A percentile compares a stretch with the other conserved stretches of the same genome.
phyloP scores from a whole-genome alignment of 2,797 vertebrate species.

The Numenius phaeopus region DNA sequence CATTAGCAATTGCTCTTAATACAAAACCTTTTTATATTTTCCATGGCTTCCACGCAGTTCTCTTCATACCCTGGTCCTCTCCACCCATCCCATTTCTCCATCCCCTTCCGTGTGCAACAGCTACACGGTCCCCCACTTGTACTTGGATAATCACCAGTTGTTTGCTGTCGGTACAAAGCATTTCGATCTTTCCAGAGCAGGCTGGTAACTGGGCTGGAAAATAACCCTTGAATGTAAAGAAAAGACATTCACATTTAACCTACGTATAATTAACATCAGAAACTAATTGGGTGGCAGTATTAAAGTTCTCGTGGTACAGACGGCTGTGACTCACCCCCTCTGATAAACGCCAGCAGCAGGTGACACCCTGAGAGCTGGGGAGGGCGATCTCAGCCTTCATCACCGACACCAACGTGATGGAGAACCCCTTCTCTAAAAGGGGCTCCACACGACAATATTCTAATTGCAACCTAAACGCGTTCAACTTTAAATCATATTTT shows the following conservation, averaged over 20 bases:
- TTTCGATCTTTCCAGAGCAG: neutral
- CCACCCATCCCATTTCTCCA: neutral
- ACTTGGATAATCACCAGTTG: neutral
- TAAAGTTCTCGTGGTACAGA: neutral
- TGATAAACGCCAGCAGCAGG: neutral
- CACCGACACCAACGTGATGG: accelerated
- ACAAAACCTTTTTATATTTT: neutral
- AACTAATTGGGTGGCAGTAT: neutral
- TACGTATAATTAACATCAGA: neutral
- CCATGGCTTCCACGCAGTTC: neutral
- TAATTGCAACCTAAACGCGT: neutral
- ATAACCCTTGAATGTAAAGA: neutral
- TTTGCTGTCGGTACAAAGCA: neutral
- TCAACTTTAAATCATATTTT: neutral
- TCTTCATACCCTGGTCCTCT: neutral
- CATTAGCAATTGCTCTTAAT: neutral
- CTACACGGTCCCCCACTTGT: neutral
- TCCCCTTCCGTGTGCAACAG: neutral
- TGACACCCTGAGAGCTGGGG: neutral
- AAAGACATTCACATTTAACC: neutral
- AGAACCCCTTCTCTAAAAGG: neutral
- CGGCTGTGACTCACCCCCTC: neutral
- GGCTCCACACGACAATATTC: neutral
- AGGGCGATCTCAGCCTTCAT: neutral
- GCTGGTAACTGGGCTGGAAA: neutral